Percentiles rank a stretch among this genome's conserved stretches.
phyloP scores from a whole-genome alignment of 2,888 invertebrate genomes.

The Acleris literana region DNA sequence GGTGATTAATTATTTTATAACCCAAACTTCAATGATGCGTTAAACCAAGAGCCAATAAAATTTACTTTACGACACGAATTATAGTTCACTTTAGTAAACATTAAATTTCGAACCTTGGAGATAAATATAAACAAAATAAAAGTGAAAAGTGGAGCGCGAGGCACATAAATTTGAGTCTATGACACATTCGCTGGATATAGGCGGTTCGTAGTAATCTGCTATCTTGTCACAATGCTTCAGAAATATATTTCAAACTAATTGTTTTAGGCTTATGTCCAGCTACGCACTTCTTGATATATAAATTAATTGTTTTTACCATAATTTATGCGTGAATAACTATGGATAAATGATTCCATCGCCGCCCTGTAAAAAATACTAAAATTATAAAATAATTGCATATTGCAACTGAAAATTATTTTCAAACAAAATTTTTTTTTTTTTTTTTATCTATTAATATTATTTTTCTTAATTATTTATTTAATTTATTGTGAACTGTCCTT shows the following conservation, averaged over 20 bases:
- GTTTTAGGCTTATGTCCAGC: no score
- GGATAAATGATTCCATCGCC: no score
- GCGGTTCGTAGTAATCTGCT: neutral
- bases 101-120: conserved; percentile 6
- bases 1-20: conserved; percentile 9
- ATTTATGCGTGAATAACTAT: no score
- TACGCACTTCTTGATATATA: neutral
- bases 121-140: conserved; percentile 26
- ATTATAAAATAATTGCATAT: no score
- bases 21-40: conserved; percentile 11
- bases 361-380: no score
- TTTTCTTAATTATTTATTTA: no score
- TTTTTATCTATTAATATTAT: no score
- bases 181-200: neutral
- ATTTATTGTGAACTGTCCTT: no score
- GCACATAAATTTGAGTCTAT: conserved; percentile 6
- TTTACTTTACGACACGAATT: conserved; percentile 18
- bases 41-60: conserved; percentile 23
- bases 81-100: conserved; percentile 11
- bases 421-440: no score
- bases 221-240: neutral
- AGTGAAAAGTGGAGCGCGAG: conserved; percentile 16
- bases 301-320: no score
- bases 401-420: no score
- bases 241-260: no score